Conservation (phyloP, 2,113 vertebrate species). For the Chloropsis cyanopogon region DNA sequence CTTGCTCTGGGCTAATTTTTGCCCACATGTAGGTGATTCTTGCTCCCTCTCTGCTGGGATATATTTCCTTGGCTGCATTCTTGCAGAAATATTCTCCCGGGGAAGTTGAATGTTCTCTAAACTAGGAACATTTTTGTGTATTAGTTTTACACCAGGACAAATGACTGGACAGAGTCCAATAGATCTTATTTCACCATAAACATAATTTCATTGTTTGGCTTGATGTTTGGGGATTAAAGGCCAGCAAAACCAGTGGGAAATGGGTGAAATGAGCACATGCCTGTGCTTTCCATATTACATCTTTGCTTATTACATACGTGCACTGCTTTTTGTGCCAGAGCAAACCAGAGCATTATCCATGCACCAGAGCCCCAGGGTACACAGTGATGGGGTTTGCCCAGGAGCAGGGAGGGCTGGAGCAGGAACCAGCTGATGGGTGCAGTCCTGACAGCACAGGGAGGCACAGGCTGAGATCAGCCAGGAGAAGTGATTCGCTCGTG, state of each 20-base stretch:
- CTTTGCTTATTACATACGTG: not conserved
- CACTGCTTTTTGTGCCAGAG: not conserved
- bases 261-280: not conserved
- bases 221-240: not conserved
- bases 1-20: not conserved
- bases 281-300: not conserved
- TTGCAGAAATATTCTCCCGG: not conserved
- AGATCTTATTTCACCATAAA: not conserved
- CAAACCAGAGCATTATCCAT: not conserved
- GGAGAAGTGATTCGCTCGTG: not conserved
- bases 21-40: not conserved
- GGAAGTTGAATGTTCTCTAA: not conserved
- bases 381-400: not conserved
- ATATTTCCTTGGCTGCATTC: fast-evolving
- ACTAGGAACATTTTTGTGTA: not conserved
- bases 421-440: not conserved
- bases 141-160: not conserved
- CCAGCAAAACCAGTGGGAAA: not conserved
- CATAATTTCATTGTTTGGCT: not conserved
- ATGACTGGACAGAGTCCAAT: not conserved
- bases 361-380: not conserved
- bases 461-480: not conserved
- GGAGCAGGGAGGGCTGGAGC: not conserved
- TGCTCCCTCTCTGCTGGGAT: not conserved
- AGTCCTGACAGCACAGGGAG: not conserved